These are phyloP conservation scores for Sturmia bella DNA, from an alignment of 2,888 invertebrate species.

Conservation along the genomic window DNA sequence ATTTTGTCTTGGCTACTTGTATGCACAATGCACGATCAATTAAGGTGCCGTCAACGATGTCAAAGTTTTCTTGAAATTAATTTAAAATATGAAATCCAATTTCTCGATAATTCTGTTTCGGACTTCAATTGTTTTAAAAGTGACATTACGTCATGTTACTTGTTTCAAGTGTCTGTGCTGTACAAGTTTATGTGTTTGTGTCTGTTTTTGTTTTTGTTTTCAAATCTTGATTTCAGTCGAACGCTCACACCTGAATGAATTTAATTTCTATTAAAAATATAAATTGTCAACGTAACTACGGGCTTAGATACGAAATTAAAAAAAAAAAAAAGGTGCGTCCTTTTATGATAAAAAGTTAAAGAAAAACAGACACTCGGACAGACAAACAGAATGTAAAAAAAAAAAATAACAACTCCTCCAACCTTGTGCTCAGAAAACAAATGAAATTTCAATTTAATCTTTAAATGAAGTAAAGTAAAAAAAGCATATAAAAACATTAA, in stretches of 20 bases:
- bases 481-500: conserved; percentile 19
- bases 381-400: conserved; percentile 62
- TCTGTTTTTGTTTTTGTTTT: conserved; percentile 31
- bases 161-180: background rate
- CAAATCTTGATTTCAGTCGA: conserved; percentile 71
- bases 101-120: conserved; percentile 49
- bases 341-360: conserved; percentile 55
- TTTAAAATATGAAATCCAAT: conserved; percentile 39
- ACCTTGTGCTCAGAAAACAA: conserved; percentile 73
- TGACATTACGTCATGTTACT: conserved; percentile 67
- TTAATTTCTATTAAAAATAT: conserved; percentile 77
- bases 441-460: conserved; percentile 62
- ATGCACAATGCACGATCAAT: conserved; percentile 46
- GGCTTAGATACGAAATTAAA: background rate
- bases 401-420: conserved; percentile 65
- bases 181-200: background rate
- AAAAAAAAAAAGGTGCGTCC: conserved; percentile 72
- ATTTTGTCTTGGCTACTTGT: conserved; percentile 36
- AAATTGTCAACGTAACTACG: conserved; percentile 76
- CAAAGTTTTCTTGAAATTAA: conserved; percentile 31
- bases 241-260: conserved; percentile 74
- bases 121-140: conserved; percentile 51
- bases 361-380: conserved; percentile 27
- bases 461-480: conserved; percentile 52
- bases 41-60: conserved; percentile 52